Base-by-base conservation (phyloP, 2,888 invertebrate genomes). In the Rhamphomyia laevipes region DNA sequence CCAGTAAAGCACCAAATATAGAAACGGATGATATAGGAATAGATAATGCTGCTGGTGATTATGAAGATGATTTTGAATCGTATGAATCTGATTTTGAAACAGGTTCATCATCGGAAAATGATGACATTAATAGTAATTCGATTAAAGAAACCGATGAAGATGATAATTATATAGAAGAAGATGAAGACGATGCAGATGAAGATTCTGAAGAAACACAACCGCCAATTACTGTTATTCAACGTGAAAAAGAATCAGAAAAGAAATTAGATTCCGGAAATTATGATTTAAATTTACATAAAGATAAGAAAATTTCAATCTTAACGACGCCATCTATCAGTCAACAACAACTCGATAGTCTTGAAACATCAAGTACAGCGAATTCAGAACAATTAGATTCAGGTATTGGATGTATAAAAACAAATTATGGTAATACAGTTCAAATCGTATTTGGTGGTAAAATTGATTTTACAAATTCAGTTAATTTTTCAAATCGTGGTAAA, bases 181-280 rank as follows among this genome's bases (percentile, higher is more conserved):
- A 50, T 2, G 49, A 51, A 2, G 50, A 50, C 9, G 52, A 47
- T 4, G 57, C 55, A 1, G 63, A 63, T 15, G 63, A 64, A 4
- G 63, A 63, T 31, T 63, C 65, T 11, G 65, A 67, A 45, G 56
- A 62, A 30, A 67, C 67, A 0, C 64, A 66, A 52, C 63, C 63
- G 45, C 64, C 66, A 1, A 58, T 64, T 4, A 67, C 67, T 1
- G 66, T 67, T 3, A 66, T 68, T 46, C 66, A 62, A n/a, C 57
- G 61, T 1, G 64, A 65, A 18, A 67, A 60, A 15, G 76, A 76
- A 48, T 68, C 72, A 45, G 77, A 78, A 51, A 66, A 70, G 37
- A 76, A 77, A 63, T 57, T 78, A 46, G 79, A 79, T 60, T 79
- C 79, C 0, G 79, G 78, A 1, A 75, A 73, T 58, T 79, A 75